Base-by-base conservation (phyloP, 2,888 invertebrate species). In the Drosophila macrospina region DNA sequence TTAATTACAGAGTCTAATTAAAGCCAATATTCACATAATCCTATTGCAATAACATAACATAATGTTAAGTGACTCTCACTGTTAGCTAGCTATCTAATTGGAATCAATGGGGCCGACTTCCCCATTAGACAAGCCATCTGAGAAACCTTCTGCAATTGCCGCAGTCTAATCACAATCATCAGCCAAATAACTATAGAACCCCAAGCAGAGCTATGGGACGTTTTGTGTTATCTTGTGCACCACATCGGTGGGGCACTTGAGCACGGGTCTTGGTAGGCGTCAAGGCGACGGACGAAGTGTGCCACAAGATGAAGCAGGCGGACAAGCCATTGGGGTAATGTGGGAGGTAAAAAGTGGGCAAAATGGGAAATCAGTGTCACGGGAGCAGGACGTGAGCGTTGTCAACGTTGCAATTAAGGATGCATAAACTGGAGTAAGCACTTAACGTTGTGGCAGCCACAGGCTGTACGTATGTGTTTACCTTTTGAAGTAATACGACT, bases 381-480 rank as follows among this genome's bases (percentile, higher is more conserved):
- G 87, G 82, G 87, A 87, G 87, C 86, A 86, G 73, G 71, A 80
- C 83, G 66, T 76, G 61, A 66, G 69, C 66, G 42, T 56, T 73
- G 73, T 74, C 65, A 67, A 44, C 51, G 63, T 79, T 51, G 89
- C 89, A 86, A 86, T 86, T 88, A 86, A 85, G 89, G 85, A 88
- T 86, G 89, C 89, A 88, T 74, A 74, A 86, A 87, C 74, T 88
- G 85, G 82, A 86, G 88, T 86, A 86, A 84, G 85, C 89, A 78
- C 89, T 84, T 74, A 72, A 70, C 62, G 64, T 41, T 16, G 26
- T 52, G 34, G 45, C 54, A 45, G 61, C 39, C 57, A 41, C 56
- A 45, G 57, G 34, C 45, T 37, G 16, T 4, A 16, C 47, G 59
- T 44, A 61, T 13, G 55, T 81, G 87, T 86, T 83, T 81, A 83